These are phyloP conservation scores for Melanotaenia maccullochi DNA, from an alignment of 2,797 vertebrate genomes.

Conservation along the genomic window DNA sequence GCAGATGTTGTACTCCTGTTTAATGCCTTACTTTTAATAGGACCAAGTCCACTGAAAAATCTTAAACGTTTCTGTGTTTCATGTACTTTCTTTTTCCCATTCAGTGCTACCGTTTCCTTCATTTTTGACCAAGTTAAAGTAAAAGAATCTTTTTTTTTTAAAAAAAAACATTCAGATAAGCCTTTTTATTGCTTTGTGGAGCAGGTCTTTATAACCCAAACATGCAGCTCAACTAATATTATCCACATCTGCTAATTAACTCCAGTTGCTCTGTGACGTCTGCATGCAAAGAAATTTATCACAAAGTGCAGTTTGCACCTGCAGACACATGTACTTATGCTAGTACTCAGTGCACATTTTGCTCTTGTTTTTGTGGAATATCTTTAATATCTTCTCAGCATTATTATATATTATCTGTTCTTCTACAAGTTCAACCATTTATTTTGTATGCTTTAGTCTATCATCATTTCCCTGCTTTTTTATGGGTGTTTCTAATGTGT, in stretches of 20 bases:
- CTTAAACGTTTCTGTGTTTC: neutral
- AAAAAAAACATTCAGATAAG: neutral
- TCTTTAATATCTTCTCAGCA: too few species aligned
- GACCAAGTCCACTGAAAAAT: neutral
- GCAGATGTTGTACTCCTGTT: neutral
- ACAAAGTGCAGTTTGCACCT: conserved; percentile 9
- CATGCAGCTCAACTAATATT: neutral
- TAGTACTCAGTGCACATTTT: neutral
- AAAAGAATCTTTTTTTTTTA: too few species aligned
- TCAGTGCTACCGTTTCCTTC: too few species aligned
- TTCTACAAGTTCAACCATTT: neutral
- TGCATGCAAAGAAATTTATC: too few species aligned
- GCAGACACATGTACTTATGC: neutral
- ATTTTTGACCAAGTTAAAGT: too few species aligned
- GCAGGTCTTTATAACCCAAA: neutral
- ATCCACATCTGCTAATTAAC: neutral
- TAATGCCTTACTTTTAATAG: neutral
- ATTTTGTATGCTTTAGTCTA: neutral
- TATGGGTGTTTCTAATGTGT: too few species aligned
- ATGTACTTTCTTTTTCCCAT: too few species aligned
- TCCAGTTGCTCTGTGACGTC: too few species aligned
- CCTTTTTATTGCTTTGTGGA: neutral
- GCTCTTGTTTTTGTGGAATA: neutral
- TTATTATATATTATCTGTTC: neutral
- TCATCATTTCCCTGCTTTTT: too few species aligned